Evolutionary conservation across 2,888 invertebrate species (phyloP), one percentile per base, ranked within the genome.

Genomic region (Serrognathus titanus): DNA sequence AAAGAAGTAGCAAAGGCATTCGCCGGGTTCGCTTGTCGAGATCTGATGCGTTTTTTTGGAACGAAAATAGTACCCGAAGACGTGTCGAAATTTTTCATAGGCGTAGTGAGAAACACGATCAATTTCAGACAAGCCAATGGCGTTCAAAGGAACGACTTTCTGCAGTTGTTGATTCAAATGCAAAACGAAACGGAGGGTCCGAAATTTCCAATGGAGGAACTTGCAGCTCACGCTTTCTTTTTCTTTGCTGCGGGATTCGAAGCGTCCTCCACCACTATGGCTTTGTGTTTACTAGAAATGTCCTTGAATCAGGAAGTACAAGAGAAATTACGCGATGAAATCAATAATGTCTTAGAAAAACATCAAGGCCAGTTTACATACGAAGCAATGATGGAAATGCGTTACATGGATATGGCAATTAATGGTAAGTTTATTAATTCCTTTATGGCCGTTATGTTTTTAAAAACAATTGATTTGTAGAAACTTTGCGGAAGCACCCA

Each of bases 161-260:
- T 78, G 0, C 75, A 77, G 39, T 49, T 74, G 9, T 66, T 74
- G 62, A 57, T 73, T 8, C 70, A 71, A 31, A 60, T 56, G 48
- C 58, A 56, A 55, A 64, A 57, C 31, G 52, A 49, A 10, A 50
- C 39, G 0, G 37, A 47, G 7, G 11, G 40, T 7, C 31, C 13
- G 6, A 48, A 35, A 8, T 48, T 49, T 9, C 39, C 46, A 3
- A 48, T 53, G 3, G 59, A 68, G 0, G 24, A 51, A 20, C 59
- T 78, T 24, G 53, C 67, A 0, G 69, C 77, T 0, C 75, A 78
- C 12, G 65, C 72, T 2, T 64, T 78, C 1, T 70, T 79, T 0
- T 79, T 81, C 60, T 78, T 78, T 56, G 24, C 76, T 1, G 80
- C 79, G 10, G 79, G 79, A 1, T 79, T 75, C 59, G 79, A 79